phyloP scores from a whole-genome alignment of 2,113 vertebrate species.

The Hemichromis elongatus region DNA sequence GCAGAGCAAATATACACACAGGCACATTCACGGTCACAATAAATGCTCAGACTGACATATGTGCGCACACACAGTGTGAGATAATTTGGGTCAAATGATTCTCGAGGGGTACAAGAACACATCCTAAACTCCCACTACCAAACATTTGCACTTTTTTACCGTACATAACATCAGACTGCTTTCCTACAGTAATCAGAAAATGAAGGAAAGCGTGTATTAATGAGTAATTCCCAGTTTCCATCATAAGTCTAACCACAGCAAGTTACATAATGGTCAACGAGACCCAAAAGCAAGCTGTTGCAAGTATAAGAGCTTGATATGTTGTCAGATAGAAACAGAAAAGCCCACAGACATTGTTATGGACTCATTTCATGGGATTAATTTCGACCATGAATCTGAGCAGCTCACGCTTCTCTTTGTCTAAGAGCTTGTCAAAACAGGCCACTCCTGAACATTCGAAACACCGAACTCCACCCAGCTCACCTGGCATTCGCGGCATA shows the following conservation, averaged over 20 bases:
- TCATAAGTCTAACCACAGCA: not conserved
- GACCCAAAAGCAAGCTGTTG: not conserved
- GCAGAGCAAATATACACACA: slow-evolving; percentile 1
- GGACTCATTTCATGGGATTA: not conserved
- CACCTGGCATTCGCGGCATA: not conserved
- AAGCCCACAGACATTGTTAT: not conserved
- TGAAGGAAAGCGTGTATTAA: not conserved
- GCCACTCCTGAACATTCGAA: not conserved
- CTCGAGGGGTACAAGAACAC: not conserved
- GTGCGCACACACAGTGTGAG: not conserved
- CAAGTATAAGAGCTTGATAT: not conserved
- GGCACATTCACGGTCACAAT: not conserved
- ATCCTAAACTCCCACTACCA: not conserved
- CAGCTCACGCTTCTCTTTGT: not conserved
- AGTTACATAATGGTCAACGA: not conserved
- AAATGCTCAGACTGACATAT: not conserved
- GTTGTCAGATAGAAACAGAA: not conserved
- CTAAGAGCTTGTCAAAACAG: not conserved
- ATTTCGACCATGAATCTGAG: not conserved
- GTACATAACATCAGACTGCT: not conserved
- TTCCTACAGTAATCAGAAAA: not conserved
- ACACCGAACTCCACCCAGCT: not conserved
- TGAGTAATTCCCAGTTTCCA: not conserved
- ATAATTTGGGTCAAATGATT: not conserved
- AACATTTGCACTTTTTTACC: not conserved